A percentile compares a stretch with the other conserved stretches of the same genome.
Conservation (phyloP, 1,140 invertebrate genomes). For the Coenobita brevimanus region DNA sequence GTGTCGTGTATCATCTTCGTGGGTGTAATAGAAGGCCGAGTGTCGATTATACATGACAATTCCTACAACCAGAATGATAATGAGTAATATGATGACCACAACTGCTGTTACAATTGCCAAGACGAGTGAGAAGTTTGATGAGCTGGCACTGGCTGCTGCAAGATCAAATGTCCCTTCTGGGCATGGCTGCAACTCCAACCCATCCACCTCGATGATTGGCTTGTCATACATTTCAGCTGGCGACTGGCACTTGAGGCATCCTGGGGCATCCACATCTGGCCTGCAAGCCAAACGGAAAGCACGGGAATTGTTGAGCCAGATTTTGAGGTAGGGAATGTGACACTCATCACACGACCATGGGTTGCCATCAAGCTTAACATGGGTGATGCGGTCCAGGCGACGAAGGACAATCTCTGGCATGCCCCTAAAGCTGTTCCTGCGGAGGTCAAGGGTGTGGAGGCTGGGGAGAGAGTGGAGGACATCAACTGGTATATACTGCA, state of each 20-base stretch:
- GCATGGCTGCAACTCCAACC: conserved; percentile 65
- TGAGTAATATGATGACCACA: conserved; percentile 72
- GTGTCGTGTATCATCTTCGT: conserved; percentile 78
- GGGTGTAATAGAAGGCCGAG: conserved; percentile 82
- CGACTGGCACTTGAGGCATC: conserved; percentile 67
- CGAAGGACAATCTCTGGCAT: conserved; percentile 78
- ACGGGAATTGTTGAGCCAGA: conserved; percentile 70
- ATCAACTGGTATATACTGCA: conserved; percentile 76
- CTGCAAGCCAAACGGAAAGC: conserved; percentile 63
- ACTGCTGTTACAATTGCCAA: conserved; percentile 72
- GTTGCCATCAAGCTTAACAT: conserved; percentile 78
- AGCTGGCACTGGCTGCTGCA: conserved; percentile 57
- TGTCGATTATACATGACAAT: conserved; percentile 77
- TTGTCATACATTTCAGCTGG: conserved; percentile 69
- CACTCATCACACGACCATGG: conserved; percentile 82
- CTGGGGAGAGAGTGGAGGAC: conserved; percentile 76
- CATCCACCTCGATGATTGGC: conserved; percentile 67
- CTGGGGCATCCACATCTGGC: conserved; percentile 67
- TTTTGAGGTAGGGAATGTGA: conserved; percentile 72
- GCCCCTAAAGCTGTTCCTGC: conserved; percentile 78
- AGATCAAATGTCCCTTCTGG: conserved; percentile 66
- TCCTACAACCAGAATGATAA: conserved; percentile 71
- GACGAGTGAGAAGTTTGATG: conserved; percentile 60
- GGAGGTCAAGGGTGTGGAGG: conserved; percentile 79
- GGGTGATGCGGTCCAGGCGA: conserved; percentile 72